Evolutionary conservation across 2,888 invertebrate genomes (phyloP), one percentile per base, ranked within the genome.

Genomic region (Plusia festucae): DNA sequence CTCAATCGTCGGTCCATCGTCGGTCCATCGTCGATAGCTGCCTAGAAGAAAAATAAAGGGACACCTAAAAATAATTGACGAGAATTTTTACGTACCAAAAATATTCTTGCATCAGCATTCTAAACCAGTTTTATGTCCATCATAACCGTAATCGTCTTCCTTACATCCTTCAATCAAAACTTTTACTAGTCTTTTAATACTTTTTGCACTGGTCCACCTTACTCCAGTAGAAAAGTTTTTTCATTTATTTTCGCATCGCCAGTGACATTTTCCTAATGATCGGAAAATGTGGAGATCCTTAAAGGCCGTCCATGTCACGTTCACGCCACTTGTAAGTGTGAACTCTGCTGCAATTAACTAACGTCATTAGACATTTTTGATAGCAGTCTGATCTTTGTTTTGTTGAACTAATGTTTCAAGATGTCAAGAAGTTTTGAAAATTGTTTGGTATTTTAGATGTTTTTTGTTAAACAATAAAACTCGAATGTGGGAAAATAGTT

Each of bases 211-310:
- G 62, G 34, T 54, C 34, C 30, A 71, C 55, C 22, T 57, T 53
- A 44, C 67, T 62, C 55, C 51, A 54, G 34, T 52, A 65, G 53
- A 56, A 73, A 71, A 70, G 34, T 68, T 70, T 77, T 71, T 78
- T 65, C 70, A 74, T 68, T 79, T 81, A 80, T 80, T 79, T 80
- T 74, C 68, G 46, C 70, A 70, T 62, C 60, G 72, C 49, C 53
- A 27, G 67, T 82, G 73, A 78, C 78, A 78, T 78, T 79, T 79
- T 73, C 80, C 82, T 81, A 81, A 81, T 81, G 82, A 82, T 81
- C 78, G 65, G 73, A 68, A 80, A 82, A 77, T 73, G 72, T 77
- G 60, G 56, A 56, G 70, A 75, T 65, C 63, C 64, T 69, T 62
- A 68, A 61, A 70, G 69, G 52, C 65, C 62, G 71, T 68, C 54